Conservation (phyloP, 2,113 vertebrate species). For the Pelobates fuscus region DNA sequence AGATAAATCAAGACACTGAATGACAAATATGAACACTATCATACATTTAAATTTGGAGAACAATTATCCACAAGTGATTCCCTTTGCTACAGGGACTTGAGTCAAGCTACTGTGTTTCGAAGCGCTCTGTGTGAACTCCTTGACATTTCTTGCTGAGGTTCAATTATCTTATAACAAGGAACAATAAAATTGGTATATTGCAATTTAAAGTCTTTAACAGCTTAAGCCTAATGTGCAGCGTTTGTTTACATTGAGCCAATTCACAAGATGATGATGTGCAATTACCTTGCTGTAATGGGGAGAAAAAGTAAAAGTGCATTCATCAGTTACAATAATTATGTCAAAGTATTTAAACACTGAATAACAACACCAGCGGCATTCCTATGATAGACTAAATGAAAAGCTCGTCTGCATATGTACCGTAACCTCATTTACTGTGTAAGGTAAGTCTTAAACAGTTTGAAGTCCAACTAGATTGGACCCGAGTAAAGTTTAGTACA, state of each 20-base stretch:
- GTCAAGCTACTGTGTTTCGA: conserved; percentile 46
- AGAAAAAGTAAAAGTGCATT: conserved; percentile 26
- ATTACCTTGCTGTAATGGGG: conserved; percentile 49
- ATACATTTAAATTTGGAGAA: too few species aligned
- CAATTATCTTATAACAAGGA: conserved; percentile 66
- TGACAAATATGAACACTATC: too few species aligned
- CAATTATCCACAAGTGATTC: too few species aligned
- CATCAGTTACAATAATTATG: conserved; percentile 35
- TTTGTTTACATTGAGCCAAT: conserved; percentile 64
- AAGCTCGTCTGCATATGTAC: too few species aligned
- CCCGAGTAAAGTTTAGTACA: too few species aligned
- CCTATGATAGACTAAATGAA: neutral
- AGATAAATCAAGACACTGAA: too few species aligned
- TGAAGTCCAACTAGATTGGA: too few species aligned
- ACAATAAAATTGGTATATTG: conserved; percentile 66
- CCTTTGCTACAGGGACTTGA: neutral
- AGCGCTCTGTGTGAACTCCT: conserved; percentile 66
- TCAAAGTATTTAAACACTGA: conserved; percentile 42
- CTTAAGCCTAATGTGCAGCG: conserved; percentile 56
- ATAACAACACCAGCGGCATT: conserved; percentile 40
- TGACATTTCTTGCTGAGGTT: conserved; percentile 68
- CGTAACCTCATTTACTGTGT: too few species aligned
- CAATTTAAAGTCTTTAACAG: conserved; percentile 67
- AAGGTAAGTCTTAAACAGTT: too few species aligned
- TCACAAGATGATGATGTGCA: conserved; percentile 56